phyloP scores from a whole-genome alignment of 2,113 vertebrate genomes.

The Desmodus rotundus region DNA sequence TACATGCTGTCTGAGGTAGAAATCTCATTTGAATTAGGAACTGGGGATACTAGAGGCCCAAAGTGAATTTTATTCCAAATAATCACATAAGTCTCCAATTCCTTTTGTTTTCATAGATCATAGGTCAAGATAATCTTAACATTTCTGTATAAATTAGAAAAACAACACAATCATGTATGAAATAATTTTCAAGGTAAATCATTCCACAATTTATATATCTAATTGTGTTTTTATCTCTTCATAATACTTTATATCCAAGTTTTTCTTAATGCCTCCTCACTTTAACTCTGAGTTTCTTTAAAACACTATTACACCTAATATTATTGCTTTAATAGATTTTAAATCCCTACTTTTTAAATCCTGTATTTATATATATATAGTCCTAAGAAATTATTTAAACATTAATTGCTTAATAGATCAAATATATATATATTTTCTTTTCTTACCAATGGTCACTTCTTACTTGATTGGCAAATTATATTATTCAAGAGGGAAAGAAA shows the following conservation, averaged over 20 bases:
- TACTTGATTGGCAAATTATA: not conserved
- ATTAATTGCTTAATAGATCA: not conserved
- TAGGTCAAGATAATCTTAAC: not conserved
- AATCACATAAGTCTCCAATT: not conserved
- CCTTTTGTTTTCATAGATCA: not conserved
- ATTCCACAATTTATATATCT: not conserved
- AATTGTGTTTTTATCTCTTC: not conserved
- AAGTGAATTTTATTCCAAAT: not conserved
- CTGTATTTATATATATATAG: not conserved
- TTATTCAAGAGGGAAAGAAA: not conserved
- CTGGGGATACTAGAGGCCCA: not conserved
- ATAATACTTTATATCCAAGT: not conserved
- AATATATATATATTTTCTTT: not conserved
- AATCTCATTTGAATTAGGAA: not conserved
- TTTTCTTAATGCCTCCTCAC: not conserved
- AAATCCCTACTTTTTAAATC: not conserved
- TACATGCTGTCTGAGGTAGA: not conserved
- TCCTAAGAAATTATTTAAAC: not conserved
- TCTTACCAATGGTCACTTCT: not conserved
- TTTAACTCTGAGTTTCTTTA: not conserved
- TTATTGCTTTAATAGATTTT: not conserved
- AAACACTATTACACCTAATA: not conserved
- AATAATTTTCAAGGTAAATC: not conserved
- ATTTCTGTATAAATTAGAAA: not conserved
- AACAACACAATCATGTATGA: not conserved